Evolutionary conservation across 2,797 vertebrate genomes (phyloP).

Genomic region (Chaenodraco wilsoni): DNA sequence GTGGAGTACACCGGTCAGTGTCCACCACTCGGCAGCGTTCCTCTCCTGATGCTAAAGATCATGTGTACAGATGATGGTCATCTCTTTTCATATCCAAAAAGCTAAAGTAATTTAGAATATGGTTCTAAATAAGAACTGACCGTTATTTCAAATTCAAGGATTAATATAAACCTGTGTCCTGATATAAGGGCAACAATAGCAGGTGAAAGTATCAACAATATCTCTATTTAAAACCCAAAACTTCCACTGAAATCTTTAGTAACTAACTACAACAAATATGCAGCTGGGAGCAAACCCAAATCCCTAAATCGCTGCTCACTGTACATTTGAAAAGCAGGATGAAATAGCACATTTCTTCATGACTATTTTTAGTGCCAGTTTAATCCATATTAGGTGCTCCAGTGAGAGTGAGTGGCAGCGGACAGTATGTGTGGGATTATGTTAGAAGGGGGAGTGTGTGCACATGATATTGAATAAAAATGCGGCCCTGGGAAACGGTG

Average conservation of each 20-base stretch:
- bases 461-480: not conserved
- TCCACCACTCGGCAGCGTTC: not conserved
- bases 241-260: no score
- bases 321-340: no score
- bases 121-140: not conserved
- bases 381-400: not conserved
- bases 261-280: not conserved
- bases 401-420: slow-evolving; percentile 3
- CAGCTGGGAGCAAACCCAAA: no score
- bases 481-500: not conserved
- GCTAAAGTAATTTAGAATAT: no score
- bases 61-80: not conserved
- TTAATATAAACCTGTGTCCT: not conserved
- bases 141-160: not conserved
- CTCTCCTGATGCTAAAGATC: not conserved
- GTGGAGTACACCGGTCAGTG: slow-evolving; percentile 91
- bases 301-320: no score
- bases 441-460: not conserved
- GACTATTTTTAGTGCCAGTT: not conserved
- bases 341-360: not conserved
- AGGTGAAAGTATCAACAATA: not conserved
- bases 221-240: not conserved
- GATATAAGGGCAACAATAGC: not conserved
- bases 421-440: not conserved
- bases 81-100: not conserved